Percentiles rank a stretch among this genome's conserved stretches.
Conservation (phyloP, 2,113 vertebrate genomes). For the Nothoprocta perdicaria region DNA sequence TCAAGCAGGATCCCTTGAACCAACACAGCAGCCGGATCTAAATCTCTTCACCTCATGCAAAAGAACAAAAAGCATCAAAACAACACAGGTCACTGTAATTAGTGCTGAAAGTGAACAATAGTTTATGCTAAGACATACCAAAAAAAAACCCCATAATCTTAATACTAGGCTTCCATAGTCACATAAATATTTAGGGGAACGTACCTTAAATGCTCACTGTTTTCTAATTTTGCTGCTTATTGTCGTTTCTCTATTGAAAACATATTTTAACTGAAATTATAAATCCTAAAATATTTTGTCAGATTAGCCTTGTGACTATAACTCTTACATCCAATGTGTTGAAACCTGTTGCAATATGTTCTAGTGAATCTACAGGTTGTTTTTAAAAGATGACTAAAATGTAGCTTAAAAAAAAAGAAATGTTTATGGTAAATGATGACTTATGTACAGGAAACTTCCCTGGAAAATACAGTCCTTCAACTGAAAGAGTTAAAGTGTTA, state of each 20-base stretch:
- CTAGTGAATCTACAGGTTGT: neutral
- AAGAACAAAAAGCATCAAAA: neutral
- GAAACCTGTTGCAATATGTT: too few species aligned
- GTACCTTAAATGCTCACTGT: neutral
- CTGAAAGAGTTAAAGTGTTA: neutral
- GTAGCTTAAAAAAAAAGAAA: neutral
- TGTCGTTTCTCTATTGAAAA: neutral
- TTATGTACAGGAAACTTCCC: neutral
- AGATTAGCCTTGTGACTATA: fast-evolving
- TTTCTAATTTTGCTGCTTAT: neutral
- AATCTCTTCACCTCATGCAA: neutral
- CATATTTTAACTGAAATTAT: neutral
- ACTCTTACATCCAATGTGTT: neutral
- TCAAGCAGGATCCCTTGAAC: neutral
- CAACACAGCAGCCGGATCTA: neutral
- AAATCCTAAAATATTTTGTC: neutral
- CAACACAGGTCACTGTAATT: neutral
- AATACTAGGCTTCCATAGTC: neutral
- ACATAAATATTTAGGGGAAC: neutral
- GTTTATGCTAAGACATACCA: neutral
- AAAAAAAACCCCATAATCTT: neutral
- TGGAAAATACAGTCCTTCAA: neutral
- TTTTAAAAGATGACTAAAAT: neutral
- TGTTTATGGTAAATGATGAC: neutral
- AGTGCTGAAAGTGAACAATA: neutral